Conservation (phyloP, 2,113 vertebrate genomes). For the Mus spicilegus region DNA sequence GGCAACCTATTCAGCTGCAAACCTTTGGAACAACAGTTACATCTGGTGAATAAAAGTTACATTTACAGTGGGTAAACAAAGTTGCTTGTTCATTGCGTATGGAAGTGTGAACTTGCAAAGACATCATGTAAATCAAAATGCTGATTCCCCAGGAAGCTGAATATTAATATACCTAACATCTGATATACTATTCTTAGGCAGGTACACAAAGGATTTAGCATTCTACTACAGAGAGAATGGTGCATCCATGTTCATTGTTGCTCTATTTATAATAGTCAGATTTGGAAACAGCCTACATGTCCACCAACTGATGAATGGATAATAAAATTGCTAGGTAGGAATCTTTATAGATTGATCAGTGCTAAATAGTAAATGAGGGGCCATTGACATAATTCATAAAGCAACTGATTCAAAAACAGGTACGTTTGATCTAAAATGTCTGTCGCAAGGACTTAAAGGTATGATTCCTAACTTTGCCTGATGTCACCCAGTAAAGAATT, state of each 20-base stretch:
- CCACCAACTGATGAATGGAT: background rate
- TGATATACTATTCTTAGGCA: background rate
- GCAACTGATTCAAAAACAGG: background rate
- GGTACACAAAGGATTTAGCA: background rate
- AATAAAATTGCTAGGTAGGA: background rate
- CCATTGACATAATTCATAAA: background rate
- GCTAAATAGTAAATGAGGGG: background rate
- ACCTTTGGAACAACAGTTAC: too few relatives aligned
- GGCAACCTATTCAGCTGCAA: too few relatives aligned
- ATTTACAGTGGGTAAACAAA: background rate
- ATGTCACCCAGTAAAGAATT: background rate
- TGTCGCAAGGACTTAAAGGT: background rate
- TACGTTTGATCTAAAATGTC: background rate
- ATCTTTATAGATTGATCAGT: background rate
- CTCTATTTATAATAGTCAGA: background rate
- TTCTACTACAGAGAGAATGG: background rate
- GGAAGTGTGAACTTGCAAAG: background rate
- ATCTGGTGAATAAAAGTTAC: too few relatives aligned
- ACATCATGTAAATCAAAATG: background rate
- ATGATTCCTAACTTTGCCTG: background rate
- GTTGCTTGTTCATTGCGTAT: background rate
- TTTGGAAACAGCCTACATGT: background rate
- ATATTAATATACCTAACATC: background rate
- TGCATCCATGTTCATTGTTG: background rate
- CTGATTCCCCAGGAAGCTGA: background rate